Evolutionary conservation across 2,888 invertebrate species (phyloP).

Genomic region (Parnassius smintheus): DNA sequence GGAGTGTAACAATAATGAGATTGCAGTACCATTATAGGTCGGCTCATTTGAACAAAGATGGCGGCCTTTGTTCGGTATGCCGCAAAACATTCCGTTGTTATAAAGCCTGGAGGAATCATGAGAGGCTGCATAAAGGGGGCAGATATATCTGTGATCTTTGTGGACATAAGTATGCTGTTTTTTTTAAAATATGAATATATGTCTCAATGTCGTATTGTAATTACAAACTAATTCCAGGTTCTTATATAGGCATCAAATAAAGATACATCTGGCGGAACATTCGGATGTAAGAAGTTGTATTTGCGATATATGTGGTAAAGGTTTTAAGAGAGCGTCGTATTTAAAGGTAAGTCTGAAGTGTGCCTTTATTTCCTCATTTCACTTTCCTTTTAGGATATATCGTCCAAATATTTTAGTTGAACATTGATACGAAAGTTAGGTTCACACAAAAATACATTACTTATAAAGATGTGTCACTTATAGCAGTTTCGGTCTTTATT

Average conservation of each 20-base stretch:
- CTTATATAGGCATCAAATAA: conserved; percentile 41
- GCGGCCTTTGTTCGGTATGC: conserved; percentile 50
- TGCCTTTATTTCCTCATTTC: neutral
- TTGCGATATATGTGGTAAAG: conserved; percentile 55
- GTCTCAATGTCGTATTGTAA: too few relatives aligned
- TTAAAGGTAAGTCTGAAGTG: conserved; percentile 43
- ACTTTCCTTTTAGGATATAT: neutral
- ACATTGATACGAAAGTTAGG: too few relatives aligned
- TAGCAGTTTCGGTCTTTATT: too few relatives aligned
- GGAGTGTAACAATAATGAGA: conserved; percentile 25
- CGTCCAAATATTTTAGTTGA: too few relatives aligned
- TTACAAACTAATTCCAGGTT: conserved; percentile 36
- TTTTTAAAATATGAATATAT: too few relatives aligned
- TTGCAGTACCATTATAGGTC: conserved; percentile 58
- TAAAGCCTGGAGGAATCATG: conserved; percentile 46
- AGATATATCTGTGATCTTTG: conserved; percentile 51
- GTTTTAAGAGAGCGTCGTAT: conserved; percentile 40
- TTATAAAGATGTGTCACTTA: too few relatives aligned
- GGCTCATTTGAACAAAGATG: conserved; percentile 47
- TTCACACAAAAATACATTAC: too few relatives aligned
- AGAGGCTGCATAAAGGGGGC: conserved; percentile 37
- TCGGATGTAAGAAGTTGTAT: conserved; percentile 37
- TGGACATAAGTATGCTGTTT: conserved; percentile 43
- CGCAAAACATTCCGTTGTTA: conserved; percentile 39
- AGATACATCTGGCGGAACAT: conserved; percentile 45